A percentile compares a stretch with the other conserved stretches of the same genome.
These are phyloP conservation scores for Dioctria rufipes DNA, from an alignment of 2,888 invertebrate species.

Conservation along the genomic window DNA sequence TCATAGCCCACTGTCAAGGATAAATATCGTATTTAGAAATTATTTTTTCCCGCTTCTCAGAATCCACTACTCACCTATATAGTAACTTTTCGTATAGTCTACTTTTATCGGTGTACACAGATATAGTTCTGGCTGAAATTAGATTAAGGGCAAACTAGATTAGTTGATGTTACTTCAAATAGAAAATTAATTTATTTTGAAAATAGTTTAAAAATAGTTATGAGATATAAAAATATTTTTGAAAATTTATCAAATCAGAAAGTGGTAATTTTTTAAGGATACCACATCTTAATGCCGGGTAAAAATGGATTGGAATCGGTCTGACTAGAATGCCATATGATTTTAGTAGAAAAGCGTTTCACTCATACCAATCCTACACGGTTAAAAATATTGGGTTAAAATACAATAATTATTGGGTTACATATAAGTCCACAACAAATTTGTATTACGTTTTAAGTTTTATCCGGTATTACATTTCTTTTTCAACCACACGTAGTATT, in stretches of 20 bases:
- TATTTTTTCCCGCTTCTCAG: not conserved
- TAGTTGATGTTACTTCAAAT: not conserved
- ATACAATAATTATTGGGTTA: too few species aligned
- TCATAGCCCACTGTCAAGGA: slow-evolving; percentile 84
- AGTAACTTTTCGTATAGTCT: slow-evolving; percentile 82
- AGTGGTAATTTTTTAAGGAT: not conserved
- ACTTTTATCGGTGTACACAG: slow-evolving; percentile 92
- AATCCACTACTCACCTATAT: slow-evolving; percentile 78
- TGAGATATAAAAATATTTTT: not conserved
- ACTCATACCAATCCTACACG: too few species aligned
- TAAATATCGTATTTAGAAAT: not conserved
- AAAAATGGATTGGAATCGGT: slow-evolving; percentile 1
- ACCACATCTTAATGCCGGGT: not conserved
- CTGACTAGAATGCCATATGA: not conserved
- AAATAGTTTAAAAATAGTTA: not conserved
- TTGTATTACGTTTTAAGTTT: too few species aligned
- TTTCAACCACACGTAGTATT: too few species aligned
- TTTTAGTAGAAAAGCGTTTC: too few species aligned
- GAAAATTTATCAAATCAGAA: not conserved
- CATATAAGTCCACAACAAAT: too few species aligned
- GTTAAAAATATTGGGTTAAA: too few species aligned
- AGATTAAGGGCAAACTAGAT: slow-evolving; percentile 61
- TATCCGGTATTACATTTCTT: too few species aligned
- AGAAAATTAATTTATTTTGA: too few species aligned
- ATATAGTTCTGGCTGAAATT: slow-evolving; percentile 89